Base-by-base conservation (phyloP, 2,113 vertebrate genomes). In the Galemys pyrenaicus region DNA sequence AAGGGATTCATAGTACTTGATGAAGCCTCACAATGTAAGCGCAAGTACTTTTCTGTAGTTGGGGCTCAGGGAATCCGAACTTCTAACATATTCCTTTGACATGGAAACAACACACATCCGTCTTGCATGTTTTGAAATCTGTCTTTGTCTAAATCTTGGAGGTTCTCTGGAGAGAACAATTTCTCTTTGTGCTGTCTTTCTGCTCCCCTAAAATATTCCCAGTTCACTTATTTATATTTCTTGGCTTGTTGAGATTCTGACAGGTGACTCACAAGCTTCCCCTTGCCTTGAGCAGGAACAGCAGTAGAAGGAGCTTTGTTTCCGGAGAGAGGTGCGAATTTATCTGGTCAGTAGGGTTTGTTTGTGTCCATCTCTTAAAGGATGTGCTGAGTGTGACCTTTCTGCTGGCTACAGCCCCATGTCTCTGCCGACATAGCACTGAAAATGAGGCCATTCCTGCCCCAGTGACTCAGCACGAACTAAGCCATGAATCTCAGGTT, bases 391-490 rank as follows among this genome's bases (percentile, higher is more conserved):
- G 54, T 35, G 37, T 39, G 58, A 41, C 91, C 86, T 96, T 89
- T 92, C 94, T 78, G 9, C 28, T 17, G 28, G 68, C 91, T 90
- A 39, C 87, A 87, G 89, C 70, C 39, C 41, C 90, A 62, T 79
- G 51, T 73, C 73, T 83, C 9, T 51, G 51, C 74, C 68, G 39
- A 24, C 35, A 22, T 7, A 56, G 75, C 94, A 91, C 88, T 88
- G 74, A 75, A 94, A 93, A 44, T 51, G 15, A 67, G 95, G 85
- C 80, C 84, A 62, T 87, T 91, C 22, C 77, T 0, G 0, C 81
- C 91, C 80, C 77, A 49, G 90, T 96, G 95, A 96, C 94, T 97
- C 95, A 92, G 92, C 93, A 86, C 56, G 77, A 56, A 96, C 88
- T 39, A 87, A 89, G 80, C 96, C 90, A 91, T 96, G 92, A 41